Conservation (phyloP, 53 echinoderm and acorn worm species). For the Apostichopus leukothele region DNA sequence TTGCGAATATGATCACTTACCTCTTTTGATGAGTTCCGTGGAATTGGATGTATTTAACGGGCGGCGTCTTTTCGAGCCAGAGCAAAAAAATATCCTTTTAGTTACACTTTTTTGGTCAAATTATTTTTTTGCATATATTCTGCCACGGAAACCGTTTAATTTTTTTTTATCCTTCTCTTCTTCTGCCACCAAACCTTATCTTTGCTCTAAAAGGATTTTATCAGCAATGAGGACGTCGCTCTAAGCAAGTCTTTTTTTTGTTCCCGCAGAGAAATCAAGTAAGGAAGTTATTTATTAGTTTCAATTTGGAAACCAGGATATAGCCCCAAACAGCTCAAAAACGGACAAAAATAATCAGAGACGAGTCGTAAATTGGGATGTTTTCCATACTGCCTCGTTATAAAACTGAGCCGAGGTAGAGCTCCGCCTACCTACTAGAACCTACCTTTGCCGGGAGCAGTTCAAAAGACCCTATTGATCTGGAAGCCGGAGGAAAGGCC, state of each 20-base stretch:
- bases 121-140: not conserved
- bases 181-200: constrained; percentile 14
- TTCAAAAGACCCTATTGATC: not conserved
- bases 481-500: not conserved
- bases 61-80: constrained; percentile 15
- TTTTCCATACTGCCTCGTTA: constrained; percentile 25
- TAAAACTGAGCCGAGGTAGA: not conserved
- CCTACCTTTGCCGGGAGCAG: constrained; percentile 2
- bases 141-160: not conserved
- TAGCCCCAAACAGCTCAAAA: constrained; percentile 44
- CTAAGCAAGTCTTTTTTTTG: constrained; percentile 19
- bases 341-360: constrained; percentile 47
- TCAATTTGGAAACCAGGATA: constrained; percentile 47
- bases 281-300: constrained; percentile 46
- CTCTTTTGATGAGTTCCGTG: not conserved
- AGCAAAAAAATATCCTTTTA: not conserved
- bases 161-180: no score
- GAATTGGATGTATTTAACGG: constrained; percentile 2
- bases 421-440: not conserved
- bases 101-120: not conserved
- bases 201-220: constrained; percentile 36
- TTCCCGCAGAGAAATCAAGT: constrained; percentile 42
- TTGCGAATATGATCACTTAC: not conserved
- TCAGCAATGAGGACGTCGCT: constrained; percentile 24
- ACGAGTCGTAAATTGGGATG: constrained; percentile 43